Evolutionary conservation across 2,888 invertebrate genomes (phyloP).

Genomic region (Trichacis sp.): DNA sequence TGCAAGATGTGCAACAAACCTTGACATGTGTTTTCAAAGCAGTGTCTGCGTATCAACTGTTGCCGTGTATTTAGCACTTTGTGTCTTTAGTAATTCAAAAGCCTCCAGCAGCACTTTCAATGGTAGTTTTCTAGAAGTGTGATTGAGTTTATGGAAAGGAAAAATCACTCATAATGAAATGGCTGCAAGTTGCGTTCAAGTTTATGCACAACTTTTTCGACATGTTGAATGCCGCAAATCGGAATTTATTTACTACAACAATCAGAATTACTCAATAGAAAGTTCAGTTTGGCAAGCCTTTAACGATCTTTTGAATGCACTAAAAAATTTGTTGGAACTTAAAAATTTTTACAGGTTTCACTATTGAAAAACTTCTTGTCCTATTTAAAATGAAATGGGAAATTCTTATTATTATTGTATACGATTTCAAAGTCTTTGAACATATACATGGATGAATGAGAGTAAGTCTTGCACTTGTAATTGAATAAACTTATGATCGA

Average conservation of each 20-base stretch:
- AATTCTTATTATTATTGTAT: too few species aligned
- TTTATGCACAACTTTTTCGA: slow-evolving; percentile 65
- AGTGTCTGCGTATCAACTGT: slow-evolving; percentile 43
- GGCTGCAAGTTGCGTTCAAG: slow-evolving; percentile 59
- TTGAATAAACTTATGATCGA: slow-evolving; percentile 54
- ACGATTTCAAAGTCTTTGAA: slow-evolving; percentile 53
- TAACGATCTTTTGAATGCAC: slow-evolving; percentile 50
- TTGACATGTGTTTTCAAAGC: slow-evolving; percentile 52
- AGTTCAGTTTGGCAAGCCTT: slow-evolving; percentile 54
- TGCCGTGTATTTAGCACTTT: slow-evolving; percentile 62
- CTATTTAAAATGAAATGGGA: too few species aligned
- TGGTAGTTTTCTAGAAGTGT: slow-evolving; percentile 57
- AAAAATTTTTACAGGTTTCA: slow-evolving; percentile 54
- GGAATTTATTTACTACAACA: slow-evolving; percentile 43
- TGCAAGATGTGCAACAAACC: slow-evolving; percentile 48
- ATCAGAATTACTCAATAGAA: slow-evolving; percentile 49
- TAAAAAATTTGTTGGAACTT: slow-evolving; percentile 56
- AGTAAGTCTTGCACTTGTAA: slow-evolving; percentile 51
- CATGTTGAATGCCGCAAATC: slow-evolving; percentile 54
- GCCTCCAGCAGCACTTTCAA: slow-evolving; percentile 52
- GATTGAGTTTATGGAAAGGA: slow-evolving; percentile 55
- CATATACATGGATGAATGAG: slow-evolving; percentile 51
- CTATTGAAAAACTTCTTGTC: neutral
- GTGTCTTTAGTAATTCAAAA: slow-evolving; percentile 56
- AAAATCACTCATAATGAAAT: slow-evolving; percentile 45